Percentiles rank a stretch among this genome's conserved stretches.
These are phyloP conservation scores for Sus cebifrons DNA, from an alignment of 2,797 vertebrate species.

Conservation along the genomic window DNA sequence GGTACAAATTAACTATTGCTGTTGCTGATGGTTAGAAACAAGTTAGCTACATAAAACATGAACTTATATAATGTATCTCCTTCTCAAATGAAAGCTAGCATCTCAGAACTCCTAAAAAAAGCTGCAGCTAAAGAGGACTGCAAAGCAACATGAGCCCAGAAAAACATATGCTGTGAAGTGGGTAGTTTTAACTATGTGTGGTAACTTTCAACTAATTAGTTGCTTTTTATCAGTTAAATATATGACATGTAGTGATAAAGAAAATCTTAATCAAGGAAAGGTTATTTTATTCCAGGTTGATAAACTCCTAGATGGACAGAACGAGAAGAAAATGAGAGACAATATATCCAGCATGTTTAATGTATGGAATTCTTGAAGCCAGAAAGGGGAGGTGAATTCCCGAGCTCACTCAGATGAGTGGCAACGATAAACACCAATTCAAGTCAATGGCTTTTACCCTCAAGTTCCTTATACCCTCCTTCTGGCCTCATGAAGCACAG, in stretches of 20 bases:
- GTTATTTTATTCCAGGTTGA: neutral
- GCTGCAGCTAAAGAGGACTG: neutral
- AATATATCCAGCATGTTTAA: neutral
- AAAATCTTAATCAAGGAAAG: neutral
- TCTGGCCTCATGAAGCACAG: neutral
- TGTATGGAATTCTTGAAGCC: neutral
- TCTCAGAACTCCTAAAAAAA: slow-evolving; percentile 3
- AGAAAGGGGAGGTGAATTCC: neutral
- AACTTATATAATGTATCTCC: neutral
- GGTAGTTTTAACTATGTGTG: neutral
- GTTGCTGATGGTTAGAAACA: neutral
- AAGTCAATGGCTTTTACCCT: neutral
- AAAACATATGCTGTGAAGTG: neutral
- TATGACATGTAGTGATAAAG: neutral
- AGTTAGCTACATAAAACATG: neutral
- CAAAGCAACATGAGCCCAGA: neutral
- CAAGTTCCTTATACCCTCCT: neutral
- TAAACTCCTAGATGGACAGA: slow-evolving; percentile 1
- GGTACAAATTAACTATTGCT: neutral
- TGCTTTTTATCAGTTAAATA: neutral
- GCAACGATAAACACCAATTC: slow-evolving; percentile 25
- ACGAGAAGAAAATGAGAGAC: neutral
- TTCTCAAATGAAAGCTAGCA: neutral
- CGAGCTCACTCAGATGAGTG: neutral
- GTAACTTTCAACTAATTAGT: neutral